Evolutionary conservation across 2,113 vertebrate species (phyloP), one percentile per base, ranked within the genome.

Genomic region (Sialia sialis): DNA sequence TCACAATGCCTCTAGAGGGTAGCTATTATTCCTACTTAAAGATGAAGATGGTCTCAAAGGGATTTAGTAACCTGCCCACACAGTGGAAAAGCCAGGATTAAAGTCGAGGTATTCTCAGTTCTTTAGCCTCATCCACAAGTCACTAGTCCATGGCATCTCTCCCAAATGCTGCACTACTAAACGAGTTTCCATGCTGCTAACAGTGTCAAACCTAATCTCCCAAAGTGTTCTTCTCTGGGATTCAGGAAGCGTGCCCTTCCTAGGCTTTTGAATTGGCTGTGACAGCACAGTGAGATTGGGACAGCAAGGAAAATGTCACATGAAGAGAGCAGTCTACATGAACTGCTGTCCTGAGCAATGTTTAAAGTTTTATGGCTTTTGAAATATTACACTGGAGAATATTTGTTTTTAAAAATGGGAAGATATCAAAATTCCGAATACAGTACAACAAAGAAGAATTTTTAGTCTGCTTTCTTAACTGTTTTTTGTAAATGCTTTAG

Each of bases 71-170:
- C 93, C 88, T 95, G 83, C 66, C 86, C n/a, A 55, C 83, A 60
- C 59, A 73, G 56, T 79, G 60, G 87, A 95, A 97, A 96, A 96
- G 29, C 88, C 81, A 92, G 93, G 93, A 97, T 96, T 95, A 97
- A 44, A 88, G 73, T 46, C 34, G 15, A 84, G 72, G 92, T 87
- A 66, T 83, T 81, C 74, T 87, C 80, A 52, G 86, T 81, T 88
- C 88, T 80, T 87, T 7, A 82, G 49, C 34, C 72, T 92, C 44
- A 66, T 21, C 14, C 11, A 4, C 75, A 41, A 89, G 39, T 41
- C 49, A 21, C 14, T 46, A 82, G 55, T 52, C 60, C 51, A 20
- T 19, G 39, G 59, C 62, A 85, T 27, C 16, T 87, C 44, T 94
- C 46, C 73, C 59, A 38, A 23, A 69, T 29, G 44, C 32, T 36